phyloP scores from a whole-genome alignment of 2,113 vertebrate species.

The Caracal caracal region DNA sequence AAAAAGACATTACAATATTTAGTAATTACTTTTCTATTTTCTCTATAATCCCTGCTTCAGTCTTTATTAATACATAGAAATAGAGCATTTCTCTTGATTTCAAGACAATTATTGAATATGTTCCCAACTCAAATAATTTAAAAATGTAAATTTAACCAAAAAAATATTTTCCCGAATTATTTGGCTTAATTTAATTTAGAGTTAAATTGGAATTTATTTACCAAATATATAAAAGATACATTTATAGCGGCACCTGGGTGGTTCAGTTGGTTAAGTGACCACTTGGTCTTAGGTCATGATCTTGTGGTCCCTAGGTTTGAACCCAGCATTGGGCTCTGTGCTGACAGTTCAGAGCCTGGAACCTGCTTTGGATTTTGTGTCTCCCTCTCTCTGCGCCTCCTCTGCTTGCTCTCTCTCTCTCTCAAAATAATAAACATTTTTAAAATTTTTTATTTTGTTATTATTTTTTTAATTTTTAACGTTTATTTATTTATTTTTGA shows the following conservation, averaged over 20 bases:
- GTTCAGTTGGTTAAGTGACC: too few species aligned
- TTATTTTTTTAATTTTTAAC: too few species aligned
- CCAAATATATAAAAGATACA: background rate
- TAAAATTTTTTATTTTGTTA: too few species aligned
- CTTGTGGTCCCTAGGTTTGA: too few species aligned
- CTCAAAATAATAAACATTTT: too few species aligned
- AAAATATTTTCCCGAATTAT: constrained; percentile 8
- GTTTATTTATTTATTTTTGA: too few species aligned
- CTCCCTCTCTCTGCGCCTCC: too few species aligned
- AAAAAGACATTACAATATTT: background rate
- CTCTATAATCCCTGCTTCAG: background rate
- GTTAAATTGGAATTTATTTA: background rate
- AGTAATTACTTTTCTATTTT: background rate
- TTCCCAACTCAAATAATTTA: constrained; percentile 31
- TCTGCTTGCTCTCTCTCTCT: too few species aligned
- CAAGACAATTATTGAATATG: constrained; percentile 3
- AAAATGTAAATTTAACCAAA: constrained; percentile 24
- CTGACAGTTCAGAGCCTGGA: too few species aligned
- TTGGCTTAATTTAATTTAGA: background rate
- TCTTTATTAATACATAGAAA: background rate
- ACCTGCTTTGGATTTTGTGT: too few species aligned
- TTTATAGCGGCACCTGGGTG: background rate
- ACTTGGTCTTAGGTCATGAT: too few species aligned
- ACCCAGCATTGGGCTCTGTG: too few species aligned
- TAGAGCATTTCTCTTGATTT: background rate